phyloP scores from a whole-genome alignment of 2,888 invertebrate genomes.

The Calameuta pallipes region DNA sequence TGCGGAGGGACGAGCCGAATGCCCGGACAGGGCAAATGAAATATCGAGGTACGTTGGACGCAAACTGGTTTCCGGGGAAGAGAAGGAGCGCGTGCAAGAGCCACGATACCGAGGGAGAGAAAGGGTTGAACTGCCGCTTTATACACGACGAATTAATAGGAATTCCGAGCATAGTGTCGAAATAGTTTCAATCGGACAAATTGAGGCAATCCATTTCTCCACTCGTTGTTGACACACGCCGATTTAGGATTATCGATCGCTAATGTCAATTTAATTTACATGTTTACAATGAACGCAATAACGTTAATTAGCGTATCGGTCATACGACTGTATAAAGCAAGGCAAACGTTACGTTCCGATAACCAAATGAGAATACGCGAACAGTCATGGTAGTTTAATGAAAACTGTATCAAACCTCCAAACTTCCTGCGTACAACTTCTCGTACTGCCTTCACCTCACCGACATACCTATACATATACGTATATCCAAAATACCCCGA shows the following conservation, averaged over 20 bases:
- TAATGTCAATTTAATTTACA: conserved; percentile 44
- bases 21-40: conserved; percentile 35
- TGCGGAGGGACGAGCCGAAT: background rate
- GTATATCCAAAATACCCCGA: background rate
- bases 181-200: conserved; percentile 59
- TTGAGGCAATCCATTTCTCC: conserved; percentile 57
- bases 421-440: background rate
- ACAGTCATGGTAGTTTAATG: background rate
- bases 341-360: background rate
- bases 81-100: conserved; percentile 12
- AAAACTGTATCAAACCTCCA: background rate
- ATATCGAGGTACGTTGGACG: conserved; percentile 40
- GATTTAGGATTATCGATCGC: conserved; percentile 30
- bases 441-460: background rate
- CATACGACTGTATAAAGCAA: background rate
- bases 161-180: conserved; percentile 56
- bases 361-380: background rate
- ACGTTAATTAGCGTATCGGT: conserved; percentile 14
- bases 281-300: conserved; percentile 12
- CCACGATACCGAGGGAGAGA: conserved; percentile 22
- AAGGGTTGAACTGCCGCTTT: conserved; percentile 13
- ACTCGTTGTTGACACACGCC: conserved; percentile 35
- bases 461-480: background rate
- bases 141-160: conserved; percentile 45
- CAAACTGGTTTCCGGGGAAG: conserved; percentile 37